A percentile compares a stretch with the other conserved stretches of the same genome.
These are phyloP conservation scores for Zeuzera pyrina DNA, from an alignment of 2,888 invertebrate genomes.

Conservation along the genomic window DNA sequence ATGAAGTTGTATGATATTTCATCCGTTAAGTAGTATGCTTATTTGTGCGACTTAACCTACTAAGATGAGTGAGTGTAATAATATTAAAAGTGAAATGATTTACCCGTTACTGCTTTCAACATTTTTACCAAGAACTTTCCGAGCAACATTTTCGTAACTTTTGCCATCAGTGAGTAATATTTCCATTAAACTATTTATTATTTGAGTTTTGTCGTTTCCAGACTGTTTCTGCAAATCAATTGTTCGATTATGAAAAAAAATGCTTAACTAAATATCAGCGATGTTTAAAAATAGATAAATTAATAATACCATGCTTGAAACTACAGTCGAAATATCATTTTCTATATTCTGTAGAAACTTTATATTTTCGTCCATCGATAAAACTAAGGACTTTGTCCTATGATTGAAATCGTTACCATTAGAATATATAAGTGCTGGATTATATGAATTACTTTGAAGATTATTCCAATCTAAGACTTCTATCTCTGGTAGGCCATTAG, in stretches of 20 bases:
- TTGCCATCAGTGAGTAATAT: conserved; percentile 44
- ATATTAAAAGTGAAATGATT: conserved; percentile 14
- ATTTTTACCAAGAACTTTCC: conserved; percentile 33
- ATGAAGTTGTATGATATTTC: no score
- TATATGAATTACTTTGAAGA: conserved; percentile 64
- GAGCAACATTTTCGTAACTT: conserved; percentile 47
- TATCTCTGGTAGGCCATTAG: conserved; percentile 75
- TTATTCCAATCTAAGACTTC: conserved; percentile 67
- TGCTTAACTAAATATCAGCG: conserved; percentile 2
- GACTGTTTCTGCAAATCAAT: conserved; percentile 41
- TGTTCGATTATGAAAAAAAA: conserved; percentile 12
- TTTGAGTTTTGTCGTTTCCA: conserved; percentile 50
- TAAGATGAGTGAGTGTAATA: no score
- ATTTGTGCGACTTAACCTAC: no score
- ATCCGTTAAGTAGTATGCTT: no score
- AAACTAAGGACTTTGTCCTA: conserved; percentile 54
- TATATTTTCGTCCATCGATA: conserved; percentile 39
- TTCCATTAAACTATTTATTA: conserved; percentile 53
- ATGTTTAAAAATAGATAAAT: conserved; percentile 3
- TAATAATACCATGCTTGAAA: conserved; percentile 44
- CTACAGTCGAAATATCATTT: conserved; percentile 35
- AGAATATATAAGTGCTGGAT: conserved; percentile 74
- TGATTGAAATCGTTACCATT: conserved; percentile 76
- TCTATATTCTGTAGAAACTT: conserved; percentile 44
- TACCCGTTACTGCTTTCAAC: conserved; percentile 29